These are phyloP conservation scores for Penaeus japonicus DNA, from an alignment of 1,140 invertebrate genomes.

Conservation along the genomic window DNA sequence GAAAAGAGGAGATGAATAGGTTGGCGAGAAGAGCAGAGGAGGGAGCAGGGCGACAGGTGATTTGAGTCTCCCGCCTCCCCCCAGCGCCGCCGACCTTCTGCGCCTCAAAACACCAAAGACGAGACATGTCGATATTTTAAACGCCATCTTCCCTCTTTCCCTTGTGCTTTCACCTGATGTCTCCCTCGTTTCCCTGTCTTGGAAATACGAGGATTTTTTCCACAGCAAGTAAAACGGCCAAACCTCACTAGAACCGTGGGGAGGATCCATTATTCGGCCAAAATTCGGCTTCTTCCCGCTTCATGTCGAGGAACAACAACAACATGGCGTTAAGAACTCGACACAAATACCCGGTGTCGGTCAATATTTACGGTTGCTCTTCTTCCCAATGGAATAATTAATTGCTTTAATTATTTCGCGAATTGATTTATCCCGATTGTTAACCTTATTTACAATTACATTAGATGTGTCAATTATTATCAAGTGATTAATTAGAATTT, in stretches of 20 bases:
- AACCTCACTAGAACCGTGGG: slow-evolving; percentile 38
- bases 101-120: background rate
- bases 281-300: slow-evolving; percentile 44
- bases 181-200: background rate
- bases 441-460: too few species aligned
- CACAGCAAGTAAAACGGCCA: background rate
- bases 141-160: background rate
- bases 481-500: too few species aligned
- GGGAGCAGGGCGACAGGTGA: too few species aligned
- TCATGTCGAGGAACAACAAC: slow-evolving; percentile 52
- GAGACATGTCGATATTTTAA: slow-evolving; percentile 33
- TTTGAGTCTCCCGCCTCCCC: slow-evolving; percentile 26
- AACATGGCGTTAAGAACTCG: slow-evolving; percentile 34
- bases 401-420: too few species aligned
- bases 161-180: background rate
- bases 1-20: too few species aligned
- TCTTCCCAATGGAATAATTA: too few species aligned
- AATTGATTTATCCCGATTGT: too few species aligned
- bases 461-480: too few species aligned
- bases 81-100: slow-evolving; percentile 21
- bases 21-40: background rate
- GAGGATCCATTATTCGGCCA: slow-evolving; percentile 39
- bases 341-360: background rate
- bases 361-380: background rate
- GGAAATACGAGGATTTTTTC: slow-evolving; percentile 20